Conservation (phyloP, 1,140 invertebrate species). For the Paraescarpia echinospica region DNA sequence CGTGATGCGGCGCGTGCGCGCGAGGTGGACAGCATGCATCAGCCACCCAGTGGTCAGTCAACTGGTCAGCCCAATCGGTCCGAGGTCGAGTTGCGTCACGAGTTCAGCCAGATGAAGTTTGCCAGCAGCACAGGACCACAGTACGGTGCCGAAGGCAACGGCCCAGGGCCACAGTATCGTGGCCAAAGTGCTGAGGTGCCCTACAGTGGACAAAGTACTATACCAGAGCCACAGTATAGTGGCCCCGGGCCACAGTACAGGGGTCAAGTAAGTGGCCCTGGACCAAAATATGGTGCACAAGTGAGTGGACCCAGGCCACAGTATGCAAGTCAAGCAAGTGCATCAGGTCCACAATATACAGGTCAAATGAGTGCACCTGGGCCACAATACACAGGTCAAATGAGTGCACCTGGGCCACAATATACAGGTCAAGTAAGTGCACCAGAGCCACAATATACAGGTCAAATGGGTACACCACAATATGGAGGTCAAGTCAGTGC, state of each 20-base stretch:
- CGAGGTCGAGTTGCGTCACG: neutral
- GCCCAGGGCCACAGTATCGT: neutral
- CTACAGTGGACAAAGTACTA: neutral
- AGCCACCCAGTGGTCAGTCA: neutral
- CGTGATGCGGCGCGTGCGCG: slow-evolving; percentile 40
- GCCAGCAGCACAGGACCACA: neutral
- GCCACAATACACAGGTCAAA: neutral
- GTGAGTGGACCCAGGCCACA: neutral
- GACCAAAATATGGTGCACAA: neutral
- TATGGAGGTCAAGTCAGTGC: neutral
- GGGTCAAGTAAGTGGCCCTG: neutral
- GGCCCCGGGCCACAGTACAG: neutral
- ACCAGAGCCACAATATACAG: neutral
- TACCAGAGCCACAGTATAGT: neutral
- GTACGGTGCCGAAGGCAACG: neutral
- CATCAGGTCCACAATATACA: neutral
- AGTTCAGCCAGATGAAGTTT: slow-evolving; percentile 1
- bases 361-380: neutral
- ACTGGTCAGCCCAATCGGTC: neutral
- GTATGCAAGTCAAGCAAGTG: neutral
- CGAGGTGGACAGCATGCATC: slow-evolving; percentile 38
- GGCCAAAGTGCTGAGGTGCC: neutral
- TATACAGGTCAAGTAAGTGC: neutral
- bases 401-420: neutral
- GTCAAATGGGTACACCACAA: neutral